These are phyloP conservation scores for Drosophila stalkeri DNA, from an alignment of 2,888 invertebrate genomes.

Conservation along the genomic window DNA sequence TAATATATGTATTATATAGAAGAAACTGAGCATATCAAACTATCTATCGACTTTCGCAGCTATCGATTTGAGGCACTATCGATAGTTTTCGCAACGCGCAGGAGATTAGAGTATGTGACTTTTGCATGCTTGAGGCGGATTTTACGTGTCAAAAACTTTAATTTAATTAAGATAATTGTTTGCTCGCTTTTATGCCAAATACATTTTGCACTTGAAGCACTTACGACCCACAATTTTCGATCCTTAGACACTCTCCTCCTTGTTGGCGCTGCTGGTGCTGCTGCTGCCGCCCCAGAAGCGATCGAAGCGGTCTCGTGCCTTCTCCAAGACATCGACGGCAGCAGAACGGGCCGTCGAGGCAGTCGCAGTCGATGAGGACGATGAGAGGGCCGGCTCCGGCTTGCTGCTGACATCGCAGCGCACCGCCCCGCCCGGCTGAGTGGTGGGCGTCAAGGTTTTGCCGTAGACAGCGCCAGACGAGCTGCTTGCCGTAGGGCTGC, in stretches of 20 bases:
- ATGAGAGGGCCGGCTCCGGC: slow-evolving; percentile 53
- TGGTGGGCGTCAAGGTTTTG: slow-evolving; percentile 68
- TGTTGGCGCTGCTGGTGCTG: slow-evolving; percentile 87
- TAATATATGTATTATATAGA: slow-evolving; percentile 8
- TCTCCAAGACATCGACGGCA: slow-evolving; percentile 91
- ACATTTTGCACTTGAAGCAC: slow-evolving; percentile 59
- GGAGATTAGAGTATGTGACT: slow-evolving; percentile 34
- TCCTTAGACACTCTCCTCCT: slow-evolving; percentile 87
- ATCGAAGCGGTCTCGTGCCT: slow-evolving; percentile 93
- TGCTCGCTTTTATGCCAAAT: slow-evolving; percentile 33
- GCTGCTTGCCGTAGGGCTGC: slow-evolving; percentile 72
- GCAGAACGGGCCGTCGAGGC: slow-evolving; percentile 81
- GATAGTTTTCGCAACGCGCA: slow-evolving; percentile 24
- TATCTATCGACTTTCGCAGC: background rate
- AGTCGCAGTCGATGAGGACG: slow-evolving; percentile 75
- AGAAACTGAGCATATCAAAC: slow-evolving; percentile 6
- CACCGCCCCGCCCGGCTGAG: slow-evolving; percentile 71
- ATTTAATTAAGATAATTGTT: slow-evolving; percentile 38
- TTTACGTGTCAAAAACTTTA: slow-evolving; percentile 37
- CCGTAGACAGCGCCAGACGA: slow-evolving; percentile 63
- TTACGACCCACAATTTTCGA: slow-evolving; percentile 5
- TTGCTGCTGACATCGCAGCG: slow-evolving; percentile 55
- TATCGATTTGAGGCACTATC: slow-evolving; percentile 1
- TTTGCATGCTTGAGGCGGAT: slow-evolving; percentile 39
- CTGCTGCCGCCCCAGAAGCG: slow-evolving; percentile 91